Evolutionary conservation across 2,113 vertebrate genomes (phyloP), one percentile per base, ranked within the genome.

Genomic region (Rhynchomys soricoides): DNA sequence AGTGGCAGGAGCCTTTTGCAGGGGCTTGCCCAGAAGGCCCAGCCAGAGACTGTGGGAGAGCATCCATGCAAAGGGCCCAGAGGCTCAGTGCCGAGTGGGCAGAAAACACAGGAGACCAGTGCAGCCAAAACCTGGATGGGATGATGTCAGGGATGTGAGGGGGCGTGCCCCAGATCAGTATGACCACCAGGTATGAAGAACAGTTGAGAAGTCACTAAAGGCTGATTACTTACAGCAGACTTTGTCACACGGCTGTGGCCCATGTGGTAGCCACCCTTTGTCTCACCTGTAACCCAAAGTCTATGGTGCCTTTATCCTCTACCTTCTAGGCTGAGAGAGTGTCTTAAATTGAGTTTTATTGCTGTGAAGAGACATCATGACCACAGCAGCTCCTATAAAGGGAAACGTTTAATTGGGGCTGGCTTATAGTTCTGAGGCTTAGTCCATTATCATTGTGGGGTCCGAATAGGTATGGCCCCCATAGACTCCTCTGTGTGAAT

Each of bases 151-250:
- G 37, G 48, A 4, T 16, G 16, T n/a, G 40, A 9, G 37, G 0
- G 0, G 12, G 37, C 10, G 0, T 5, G 4, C 29, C 68, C 48
- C 3, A 34, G 64, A 64, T 9, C 15, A 16, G 10, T 0, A 1
- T 22, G 37, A 68, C 50, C 75, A 89, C 55, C 4, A 22, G 48
- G 29, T 55, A 59, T 62, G 74, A 93, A 86, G 77, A n/a, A 71
- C 55, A 26, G 5, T 0, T 37, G 7, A 50, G 71, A 64, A 83
- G 15, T 45, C 26, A 7, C 5, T n/a, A 0, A 73, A 50, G 62
- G 26, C 40, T n/a, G 5, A 16, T 15, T 50, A 19, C 37, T 17
- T 10, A 1, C 8, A 16, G 45, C 19, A 21, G 43, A 31, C 78
- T 82, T 7, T 2, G 5, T 57, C 50, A 37, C 37, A 16, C 34